These are phyloP conservation scores for Clarias platycephalus DNA, from an alignment of 2,797 vertebrate genomes.

Conservation along the genomic window DNA sequence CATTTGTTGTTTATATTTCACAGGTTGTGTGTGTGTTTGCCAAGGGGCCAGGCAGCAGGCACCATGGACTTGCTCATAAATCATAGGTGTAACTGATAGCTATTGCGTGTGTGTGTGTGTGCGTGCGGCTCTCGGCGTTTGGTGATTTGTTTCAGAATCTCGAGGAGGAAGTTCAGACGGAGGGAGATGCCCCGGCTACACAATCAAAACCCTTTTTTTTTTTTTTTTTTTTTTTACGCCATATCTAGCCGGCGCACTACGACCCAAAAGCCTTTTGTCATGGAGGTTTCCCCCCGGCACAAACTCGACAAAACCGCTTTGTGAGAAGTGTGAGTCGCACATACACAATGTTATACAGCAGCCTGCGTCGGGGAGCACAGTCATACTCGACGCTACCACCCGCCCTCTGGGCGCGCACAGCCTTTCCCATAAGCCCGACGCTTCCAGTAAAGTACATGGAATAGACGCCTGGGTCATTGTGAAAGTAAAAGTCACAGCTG, in stretches of 20 bases:
- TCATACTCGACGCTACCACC: slow-evolving; percentile 45
- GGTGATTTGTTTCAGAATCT: slow-evolving; percentile 11
- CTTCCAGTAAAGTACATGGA: slow-evolving; percentile 65
- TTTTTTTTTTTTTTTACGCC: not conserved
- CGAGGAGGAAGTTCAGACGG: slow-evolving; percentile 18
- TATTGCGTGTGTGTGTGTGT: not conserved
- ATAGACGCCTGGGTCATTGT: slow-evolving; percentile 55
- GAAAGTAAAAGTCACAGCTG: slow-evolving; percentile 60
- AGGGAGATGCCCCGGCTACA: slow-evolving; percentile 8
- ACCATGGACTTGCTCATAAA: not conserved
- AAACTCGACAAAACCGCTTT: slow-evolving; percentile 1
- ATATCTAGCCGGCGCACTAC: not conserved
- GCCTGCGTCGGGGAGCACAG: slow-evolving; percentile 16
- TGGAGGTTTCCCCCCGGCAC: not conserved
- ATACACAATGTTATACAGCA: not conserved
- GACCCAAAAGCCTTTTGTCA: not conserved
- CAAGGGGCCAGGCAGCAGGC: not conserved
- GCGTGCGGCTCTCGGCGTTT: not conserved
- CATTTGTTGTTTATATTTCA: too few species aligned
- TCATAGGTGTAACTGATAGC: slow-evolving; percentile 10
- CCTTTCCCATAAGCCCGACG: slow-evolving; percentile 53
- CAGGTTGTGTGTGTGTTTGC: not conserved
- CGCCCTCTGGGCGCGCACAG: slow-evolving; percentile 36
- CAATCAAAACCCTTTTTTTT: not conserved
- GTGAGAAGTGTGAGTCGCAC: not conserved